Evolutionary conservation across 2,113 vertebrate genomes (phyloP), one percentile per base, ranked within the genome.

Genomic region (Scartelaos histophorus): DNA sequence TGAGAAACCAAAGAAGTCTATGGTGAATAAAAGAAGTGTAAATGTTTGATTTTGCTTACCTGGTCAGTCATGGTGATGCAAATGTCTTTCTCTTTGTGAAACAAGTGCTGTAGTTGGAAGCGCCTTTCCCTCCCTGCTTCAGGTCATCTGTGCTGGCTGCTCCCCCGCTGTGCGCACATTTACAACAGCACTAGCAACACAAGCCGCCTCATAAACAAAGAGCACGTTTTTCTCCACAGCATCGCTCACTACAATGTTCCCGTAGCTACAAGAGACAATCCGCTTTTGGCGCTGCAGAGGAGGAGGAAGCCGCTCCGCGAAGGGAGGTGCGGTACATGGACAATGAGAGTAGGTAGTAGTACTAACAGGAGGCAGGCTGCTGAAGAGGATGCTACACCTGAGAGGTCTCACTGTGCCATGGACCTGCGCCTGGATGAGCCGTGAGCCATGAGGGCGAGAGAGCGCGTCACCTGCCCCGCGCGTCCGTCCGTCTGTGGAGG

Each of bases 51-150:
- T 76, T 24, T 54, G 53, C 84, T 90, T 91, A 94, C 93, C 92
- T 94, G 92, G 85, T 94, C 93, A 75, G 90, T 85, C 93, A 93
- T 94, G 76, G 82, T 91, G 66, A 56, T 85, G 53, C 29, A 35
- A 29, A 43, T 75, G 85, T 82, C 66, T 85, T 38, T 73, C 72
- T 85, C 80, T 79, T 71, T 74, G 45, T 54, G 76, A 74, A 87
- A 72, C 75, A 70, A 75, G 79, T 78, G 85, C 67, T 78, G 75
- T 65, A 47, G 69, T 68, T 73, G 35, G 19, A 45, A 54, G 49
- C 66, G 70, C 75, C 66, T 76, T 62, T 25, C 21, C 70, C 64
- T 46, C 70, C 56, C 82, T 70, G 71, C 68, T 64, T 90, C 87
- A 89, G 71, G 84, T 85, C 89, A 90, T 87, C 51, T 56, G 89